Evolutionary conservation across 2,888 invertebrate species (phyloP).

Genomic region (Desoria tigrina): DNA sequence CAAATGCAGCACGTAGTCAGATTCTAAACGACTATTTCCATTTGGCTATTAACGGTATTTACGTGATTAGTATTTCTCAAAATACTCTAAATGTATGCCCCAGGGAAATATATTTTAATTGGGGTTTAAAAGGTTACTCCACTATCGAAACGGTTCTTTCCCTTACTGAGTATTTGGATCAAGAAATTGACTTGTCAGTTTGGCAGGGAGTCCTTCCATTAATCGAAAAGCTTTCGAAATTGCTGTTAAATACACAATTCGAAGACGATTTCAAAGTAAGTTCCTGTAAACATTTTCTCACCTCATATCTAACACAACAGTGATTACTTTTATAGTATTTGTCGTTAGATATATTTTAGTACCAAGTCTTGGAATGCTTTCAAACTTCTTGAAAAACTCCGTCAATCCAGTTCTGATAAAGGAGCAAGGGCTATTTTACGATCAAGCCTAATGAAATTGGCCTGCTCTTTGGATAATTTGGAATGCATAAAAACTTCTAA

Average conservation of each 20-base stretch:
- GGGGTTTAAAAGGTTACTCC: slow-evolving; percentile 1
- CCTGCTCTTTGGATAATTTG: not conserved
- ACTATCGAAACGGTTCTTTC: not conserved
- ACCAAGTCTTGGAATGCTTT: slow-evolving; percentile 1
- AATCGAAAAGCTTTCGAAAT: not conserved
- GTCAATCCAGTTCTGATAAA: not conserved
- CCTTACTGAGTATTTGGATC: not conserved
- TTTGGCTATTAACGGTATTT: slow-evolving; percentile 31
- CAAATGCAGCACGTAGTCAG: slow-evolving; percentile 28
- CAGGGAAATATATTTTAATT: too few relatives aligned
- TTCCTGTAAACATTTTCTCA: too few relatives aligned
- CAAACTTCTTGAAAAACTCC: not conserved
- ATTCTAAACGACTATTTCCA: slow-evolving; percentile 40
- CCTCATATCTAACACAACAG: too few relatives aligned
- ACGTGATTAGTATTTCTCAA: not conserved
- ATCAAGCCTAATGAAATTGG: slow-evolving; percentile 5
- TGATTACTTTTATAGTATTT: too few relatives aligned
- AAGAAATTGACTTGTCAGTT: slow-evolving; percentile 5
- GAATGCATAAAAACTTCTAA: not conserved
- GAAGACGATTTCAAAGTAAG: not conserved
- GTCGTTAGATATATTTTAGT: slow-evolving; percentile 7
- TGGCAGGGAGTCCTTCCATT: slow-evolving; percentile 6
- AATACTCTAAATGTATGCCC: too few relatives aligned
- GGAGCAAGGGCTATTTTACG: slow-evolving; percentile 18
- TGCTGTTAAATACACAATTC: not conserved